phyloP scores from a whole-genome alignment of 2,113 vertebrate genomes.

The Aphelocoma coerulescens region DNA sequence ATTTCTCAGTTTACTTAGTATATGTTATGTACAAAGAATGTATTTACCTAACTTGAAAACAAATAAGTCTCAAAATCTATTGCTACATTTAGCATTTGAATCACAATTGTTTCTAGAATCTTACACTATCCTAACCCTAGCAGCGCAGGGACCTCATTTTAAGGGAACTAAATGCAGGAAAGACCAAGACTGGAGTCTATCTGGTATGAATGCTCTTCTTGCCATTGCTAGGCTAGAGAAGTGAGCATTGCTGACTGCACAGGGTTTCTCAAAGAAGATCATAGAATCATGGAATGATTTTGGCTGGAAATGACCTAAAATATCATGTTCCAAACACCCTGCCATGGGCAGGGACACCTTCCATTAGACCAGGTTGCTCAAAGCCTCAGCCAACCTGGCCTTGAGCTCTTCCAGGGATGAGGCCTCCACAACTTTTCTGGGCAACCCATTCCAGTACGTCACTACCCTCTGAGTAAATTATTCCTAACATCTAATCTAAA shows the following conservation, averaged over 20 bases:
- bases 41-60: not conserved
- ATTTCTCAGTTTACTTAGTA: not conserved
- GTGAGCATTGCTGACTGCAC: not conserved
- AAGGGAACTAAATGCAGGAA: not conserved
- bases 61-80: not conserved
- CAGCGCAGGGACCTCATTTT: not conserved
- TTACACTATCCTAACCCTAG: not conserved
- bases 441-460: not conserved
- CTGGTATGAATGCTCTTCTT: not conserved
- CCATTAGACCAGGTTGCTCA: not conserved
- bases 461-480: not conserved
- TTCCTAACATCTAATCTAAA: not conserved
- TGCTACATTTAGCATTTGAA: not conserved
- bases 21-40: not conserved
- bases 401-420: not conserved
- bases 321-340: accelerated
- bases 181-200: not conserved
- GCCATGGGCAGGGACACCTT: not conserved
- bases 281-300: not conserved
- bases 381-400: not conserved
- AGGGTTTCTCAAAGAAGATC: not conserved
- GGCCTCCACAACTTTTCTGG: not conserved
- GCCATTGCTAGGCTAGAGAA: not conserved
- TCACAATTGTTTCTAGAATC: not conserved
- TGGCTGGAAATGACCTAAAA: not conserved